Base-by-base conservation (phyloP, 2,888 invertebrate species). In the Scrobipalpa atriplicella region DNA sequence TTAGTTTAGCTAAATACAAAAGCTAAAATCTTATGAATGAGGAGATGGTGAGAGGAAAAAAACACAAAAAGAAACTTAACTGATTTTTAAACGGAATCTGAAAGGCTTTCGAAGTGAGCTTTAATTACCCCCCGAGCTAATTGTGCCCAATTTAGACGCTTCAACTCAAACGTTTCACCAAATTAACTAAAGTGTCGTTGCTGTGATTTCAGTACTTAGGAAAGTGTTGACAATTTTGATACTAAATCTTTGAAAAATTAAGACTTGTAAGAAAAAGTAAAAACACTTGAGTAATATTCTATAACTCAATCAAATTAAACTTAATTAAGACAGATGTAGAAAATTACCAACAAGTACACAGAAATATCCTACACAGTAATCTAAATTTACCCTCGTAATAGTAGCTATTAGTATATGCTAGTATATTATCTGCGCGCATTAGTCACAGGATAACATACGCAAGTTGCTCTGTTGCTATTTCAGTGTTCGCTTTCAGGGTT, bases 401-500 rank as follows among this genome's bases (percentile, higher is more conserved):
- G 81, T 78, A 66, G 47, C 47, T 62, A 62, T 62, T 62, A 47
- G 47, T 62, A 62, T 29, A 62, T 29, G 62, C 21, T 47, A 16
- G 47, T 62, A 47, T 19, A 62, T 16, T 62, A 43, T 43, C 47
- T 41, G 19, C 1, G 29, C 47, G 80, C 76, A 79, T 84, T 83
- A 83, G 83, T 84, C 84, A 84, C 78, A 71, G 65, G 69, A 77
- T 77, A 78, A 76, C 77, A 78, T 74, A 78, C 76, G 79, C 81
- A 76, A 80, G 74, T 84, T 80, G 80, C 78, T 79, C 82, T 80
- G 81, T 75, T 70, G 81, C 86, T 90, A 90, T 90, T 90, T 87
- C 77, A 76, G 89, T 81, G 74, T 77, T 77, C 78, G 82, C 80
- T 85, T 90, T 90, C 90, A 90, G 90, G 90, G 90, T 90, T 90